phyloP scores from a whole-genome alignment of 2,888 invertebrate species.

The Apotomis capreana region DNA sequence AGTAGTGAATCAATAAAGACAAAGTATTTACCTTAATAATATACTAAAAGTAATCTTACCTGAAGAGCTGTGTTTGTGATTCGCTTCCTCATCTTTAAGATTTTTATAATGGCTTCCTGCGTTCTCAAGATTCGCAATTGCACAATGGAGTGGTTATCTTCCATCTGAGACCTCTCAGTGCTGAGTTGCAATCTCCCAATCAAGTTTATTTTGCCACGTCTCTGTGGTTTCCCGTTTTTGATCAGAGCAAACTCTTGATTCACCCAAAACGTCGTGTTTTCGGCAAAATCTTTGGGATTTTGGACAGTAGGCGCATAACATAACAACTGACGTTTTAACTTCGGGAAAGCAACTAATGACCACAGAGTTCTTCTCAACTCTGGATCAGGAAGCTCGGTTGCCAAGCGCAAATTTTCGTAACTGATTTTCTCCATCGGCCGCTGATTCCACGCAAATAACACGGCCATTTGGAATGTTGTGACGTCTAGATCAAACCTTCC shows the following conservation, averaged over 20 bases:
- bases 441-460: constrained; percentile 99
- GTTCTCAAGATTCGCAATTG: constrained; percentile 96
- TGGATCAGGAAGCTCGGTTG: constrained; percentile 97
- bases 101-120: constrained; percentile 99
- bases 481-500: constrained; percentile 99
- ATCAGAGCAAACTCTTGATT: constrained; percentile 98
- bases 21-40: background rate
- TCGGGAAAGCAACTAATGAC: constrained; percentile 98
- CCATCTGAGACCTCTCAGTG: constrained; percentile 97
- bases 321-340: constrained; percentile 96
- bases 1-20: background rate
- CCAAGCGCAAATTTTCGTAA: constrained; percentile 97
- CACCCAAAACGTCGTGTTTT: constrained; percentile 96
- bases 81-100: constrained; percentile 98
- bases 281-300: constrained; percentile 96
- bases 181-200: constrained; percentile 97
- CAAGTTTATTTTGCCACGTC: constrained; percentile 97
- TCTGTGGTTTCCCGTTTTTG: constrained; percentile 97
- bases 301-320: constrained; percentile 91
- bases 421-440: constrained; percentile 95
- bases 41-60: constrained; percentile 59
- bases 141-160: constrained; percentile 99
- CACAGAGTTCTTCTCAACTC: constrained; percentile 97
- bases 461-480: constrained; percentile 99
- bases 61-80: constrained; percentile 97